These are phyloP conservation scores for Vulpes vulpes DNA, from an alignment of 2,113 vertebrate species.

Conservation along the genomic window DNA sequence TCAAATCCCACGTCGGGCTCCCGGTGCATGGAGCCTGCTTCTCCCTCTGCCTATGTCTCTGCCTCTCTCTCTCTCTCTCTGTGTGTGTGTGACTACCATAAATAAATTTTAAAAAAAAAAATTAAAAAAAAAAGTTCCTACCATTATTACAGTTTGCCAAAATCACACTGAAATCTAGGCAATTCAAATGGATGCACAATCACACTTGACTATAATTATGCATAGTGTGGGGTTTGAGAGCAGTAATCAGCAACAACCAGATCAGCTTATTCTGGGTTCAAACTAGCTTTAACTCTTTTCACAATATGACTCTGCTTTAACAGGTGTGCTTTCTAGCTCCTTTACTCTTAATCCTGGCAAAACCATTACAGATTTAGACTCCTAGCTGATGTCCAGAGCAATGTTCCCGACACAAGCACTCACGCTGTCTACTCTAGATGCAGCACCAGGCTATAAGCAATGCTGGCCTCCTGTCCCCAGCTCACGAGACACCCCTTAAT, in stretches of 20 bases:
- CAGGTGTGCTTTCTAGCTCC: not conserved
- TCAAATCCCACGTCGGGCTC: too few species aligned
- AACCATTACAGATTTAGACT: not conserved
- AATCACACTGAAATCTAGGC: not conserved
- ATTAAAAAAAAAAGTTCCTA: not conserved
- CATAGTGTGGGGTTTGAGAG: not conserved
- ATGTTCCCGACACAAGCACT: not conserved
- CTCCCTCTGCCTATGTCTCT: too few species aligned
- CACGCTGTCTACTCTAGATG: not conserved
- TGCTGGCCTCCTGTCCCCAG: not conserved
- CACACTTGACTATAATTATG: not conserved
- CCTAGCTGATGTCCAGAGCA: not conserved
- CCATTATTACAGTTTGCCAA: not conserved
- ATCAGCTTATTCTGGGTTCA: conserved; percentile 33
- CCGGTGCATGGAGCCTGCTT: too few species aligned
- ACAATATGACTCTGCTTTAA: not conserved
- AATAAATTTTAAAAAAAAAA: too few species aligned
- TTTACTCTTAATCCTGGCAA: not conserved
- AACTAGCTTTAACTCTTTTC: not conserved
- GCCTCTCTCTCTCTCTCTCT: too few species aligned
- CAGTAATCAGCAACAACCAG: not conserved
- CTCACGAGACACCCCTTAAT: not conserved
- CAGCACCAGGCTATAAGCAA: not conserved
- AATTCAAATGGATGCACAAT: not conserved
- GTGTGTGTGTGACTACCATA: too few species aligned